A percentile compares a stretch with the other conserved stretches of the same genome.
These are phyloP conservation scores for Alcis repandata DNA, from an alignment of 2,888 invertebrate species.

Conservation along the genomic window DNA sequence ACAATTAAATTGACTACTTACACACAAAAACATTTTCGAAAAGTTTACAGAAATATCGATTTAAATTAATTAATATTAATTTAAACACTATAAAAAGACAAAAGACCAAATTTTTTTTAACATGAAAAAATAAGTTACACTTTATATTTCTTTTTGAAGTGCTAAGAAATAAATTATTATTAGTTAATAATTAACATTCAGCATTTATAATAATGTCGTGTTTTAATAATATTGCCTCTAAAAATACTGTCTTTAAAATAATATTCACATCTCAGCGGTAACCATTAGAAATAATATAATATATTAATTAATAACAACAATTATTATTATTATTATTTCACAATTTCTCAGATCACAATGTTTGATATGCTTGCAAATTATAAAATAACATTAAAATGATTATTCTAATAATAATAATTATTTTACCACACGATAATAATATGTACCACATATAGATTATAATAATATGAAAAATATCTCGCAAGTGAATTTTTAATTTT, in stretches of 20 bases:
- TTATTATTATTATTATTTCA: conserved; percentile 27
- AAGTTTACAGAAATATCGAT: not conserved
- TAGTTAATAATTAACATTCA: not conserved
- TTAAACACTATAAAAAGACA: not conserved
- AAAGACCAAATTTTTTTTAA: not conserved
- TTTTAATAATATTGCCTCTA: not conserved
- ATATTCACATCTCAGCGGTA: conserved; percentile 27
- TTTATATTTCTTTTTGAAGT: too few relatives aligned
- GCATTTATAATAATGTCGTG: not conserved
- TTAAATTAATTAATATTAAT: not conserved
- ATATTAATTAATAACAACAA: conserved; percentile 19
- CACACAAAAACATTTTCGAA: conserved; percentile 3
- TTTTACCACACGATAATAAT: conserved; percentile 1
- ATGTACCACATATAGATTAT: not conserved
- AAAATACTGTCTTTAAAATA: conserved; percentile 27
- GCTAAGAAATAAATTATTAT: too few relatives aligned
- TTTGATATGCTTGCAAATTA: conserved; percentile 48
- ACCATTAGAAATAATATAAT: conserved; percentile 12
- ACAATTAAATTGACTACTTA: conserved; percentile 1
- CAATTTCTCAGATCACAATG: conserved; percentile 42
- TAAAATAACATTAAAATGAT: conserved; percentile 19
- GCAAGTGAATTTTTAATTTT: conserved; percentile 21
- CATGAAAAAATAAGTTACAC: not conserved
- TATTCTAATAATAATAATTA: conserved; percentile 4
- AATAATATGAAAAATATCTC: conserved; percentile 9